These are phyloP conservation scores for Phocoena phocoena DNA, from an alignment of 2,113 vertebrate species.

Conservation along the genomic window DNA sequence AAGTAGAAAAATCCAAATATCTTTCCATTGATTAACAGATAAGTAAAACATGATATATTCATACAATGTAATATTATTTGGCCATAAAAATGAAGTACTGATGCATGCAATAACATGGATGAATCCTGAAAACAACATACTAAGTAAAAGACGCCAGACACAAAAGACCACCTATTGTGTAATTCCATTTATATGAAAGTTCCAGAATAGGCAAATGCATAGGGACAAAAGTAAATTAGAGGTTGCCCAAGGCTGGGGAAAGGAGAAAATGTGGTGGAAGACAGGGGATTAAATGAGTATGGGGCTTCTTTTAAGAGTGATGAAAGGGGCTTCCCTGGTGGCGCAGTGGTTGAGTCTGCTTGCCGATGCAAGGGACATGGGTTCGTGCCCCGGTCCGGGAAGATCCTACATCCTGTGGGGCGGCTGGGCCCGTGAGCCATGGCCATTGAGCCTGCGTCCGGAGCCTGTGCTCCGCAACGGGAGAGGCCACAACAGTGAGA, in stretches of 20 bases:
- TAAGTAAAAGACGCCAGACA: neutral
- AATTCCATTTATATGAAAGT: neutral
- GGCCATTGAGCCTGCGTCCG: no score
- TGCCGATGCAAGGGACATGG: no score
- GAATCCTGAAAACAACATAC: neutral
- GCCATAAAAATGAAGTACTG: neutral
- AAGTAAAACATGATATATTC: neutral
- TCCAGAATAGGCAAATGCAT: neutral
- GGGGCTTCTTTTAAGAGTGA: neutral
- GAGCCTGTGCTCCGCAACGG: no score
- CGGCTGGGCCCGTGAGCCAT: no score
- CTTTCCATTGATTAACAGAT: neutral
- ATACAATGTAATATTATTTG: neutral
- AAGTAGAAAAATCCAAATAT: neutral
- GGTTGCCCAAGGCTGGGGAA: neutral
- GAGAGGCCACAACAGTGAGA: no score
- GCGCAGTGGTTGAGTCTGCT: no score
- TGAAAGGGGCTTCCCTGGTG: no score
- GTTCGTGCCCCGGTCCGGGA: no score
- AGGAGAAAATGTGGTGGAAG: neutral
- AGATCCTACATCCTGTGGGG: no score
- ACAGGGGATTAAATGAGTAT: neutral
- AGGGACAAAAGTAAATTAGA: neutral
- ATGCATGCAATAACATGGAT: neutral
- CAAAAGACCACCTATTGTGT: neutral